A percentile compares a stretch with the other conserved stretches of the same genome.
Evolutionary conservation across 1,140 invertebrate species (phyloP).

Genomic region (Danaus plexippus): DNA sequence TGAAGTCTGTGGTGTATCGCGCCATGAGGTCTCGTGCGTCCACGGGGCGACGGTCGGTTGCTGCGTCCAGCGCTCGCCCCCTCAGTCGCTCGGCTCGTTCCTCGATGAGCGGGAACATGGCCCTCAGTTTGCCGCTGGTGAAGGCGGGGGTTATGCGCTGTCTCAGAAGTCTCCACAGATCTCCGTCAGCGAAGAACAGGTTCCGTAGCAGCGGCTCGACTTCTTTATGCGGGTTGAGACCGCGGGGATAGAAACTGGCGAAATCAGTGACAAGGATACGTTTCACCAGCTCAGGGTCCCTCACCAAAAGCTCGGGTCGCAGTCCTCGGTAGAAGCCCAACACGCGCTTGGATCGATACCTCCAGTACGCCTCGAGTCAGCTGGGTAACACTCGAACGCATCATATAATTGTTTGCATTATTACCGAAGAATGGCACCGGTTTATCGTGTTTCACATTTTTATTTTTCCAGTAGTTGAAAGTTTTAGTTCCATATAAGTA

Average conservation of each 20-base stretch:
- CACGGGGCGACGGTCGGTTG: conserved; percentile 24
- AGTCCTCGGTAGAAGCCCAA: conserved; percentile 33
- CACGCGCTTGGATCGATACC: conserved; percentile 31
- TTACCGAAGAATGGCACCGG: conserved; percentile 57
- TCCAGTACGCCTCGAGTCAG: conserved; percentile 34
- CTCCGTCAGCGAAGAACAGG: conserved; percentile 40
- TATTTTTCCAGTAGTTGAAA: conserved; percentile 58
- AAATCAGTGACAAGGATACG: conserved; percentile 73
- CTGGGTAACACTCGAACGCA: conserved; percentile 28
- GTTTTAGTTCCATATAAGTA: conserved; percentile 38
- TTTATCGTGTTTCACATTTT: conserved; percentile 49
- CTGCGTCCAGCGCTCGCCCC: conserved; percentile 23
- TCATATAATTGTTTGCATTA: conserved; percentile 24
- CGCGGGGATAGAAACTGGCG: conserved; percentile 58
- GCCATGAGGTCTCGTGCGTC: conserved; percentile 63
- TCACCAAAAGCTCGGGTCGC: conserved; percentile 66
- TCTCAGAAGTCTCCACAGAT: conserved; percentile 71
- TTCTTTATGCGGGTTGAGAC: conserved; percentile 24
- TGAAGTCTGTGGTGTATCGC: conserved; percentile 68
- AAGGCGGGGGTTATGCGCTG: conserved; percentile 74
- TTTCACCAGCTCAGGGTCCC: conserved; percentile 73
- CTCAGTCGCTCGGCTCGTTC: conserved; percentile 47
- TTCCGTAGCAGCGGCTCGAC: conserved; percentile 44
- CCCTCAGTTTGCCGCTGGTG: conserved; percentile 71
- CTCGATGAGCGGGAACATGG: conserved; percentile 66